phyloP scores from a whole-genome alignment of 1,140 invertebrate species.

The Dryas iulia region DNA sequence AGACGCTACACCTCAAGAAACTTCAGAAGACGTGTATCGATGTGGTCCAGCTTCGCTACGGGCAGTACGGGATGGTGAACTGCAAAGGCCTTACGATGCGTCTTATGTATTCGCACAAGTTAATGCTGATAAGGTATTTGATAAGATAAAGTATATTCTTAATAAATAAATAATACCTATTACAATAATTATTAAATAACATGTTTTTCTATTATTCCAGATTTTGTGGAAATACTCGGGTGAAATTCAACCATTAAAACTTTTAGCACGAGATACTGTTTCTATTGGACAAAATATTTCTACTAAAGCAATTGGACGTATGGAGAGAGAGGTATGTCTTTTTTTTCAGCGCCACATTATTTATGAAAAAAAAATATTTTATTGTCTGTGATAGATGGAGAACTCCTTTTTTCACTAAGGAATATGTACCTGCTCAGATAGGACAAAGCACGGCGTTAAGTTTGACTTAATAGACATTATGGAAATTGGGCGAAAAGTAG shows the following conservation, averaged over 20 bases:
- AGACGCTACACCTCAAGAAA: slow-evolving; percentile 95
- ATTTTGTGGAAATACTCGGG: slow-evolving; percentile 92
- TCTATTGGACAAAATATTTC: slow-evolving; percentile 92
- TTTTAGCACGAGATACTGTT: slow-evolving; percentile 87
- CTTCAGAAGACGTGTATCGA: slow-evolving; percentile 88
- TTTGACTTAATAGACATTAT: no score
- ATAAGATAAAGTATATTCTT: background rate
- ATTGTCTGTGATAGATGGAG: no score
- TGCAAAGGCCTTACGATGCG: slow-evolving; percentile 89
- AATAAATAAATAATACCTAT: background rate
- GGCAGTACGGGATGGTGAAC: slow-evolving; percentile 91
- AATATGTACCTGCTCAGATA: no score
- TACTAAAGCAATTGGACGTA: slow-evolving; percentile 91
- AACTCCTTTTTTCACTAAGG: no score
- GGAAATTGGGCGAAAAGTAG: no score
- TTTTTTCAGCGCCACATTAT: no score
- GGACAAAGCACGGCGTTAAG: no score
- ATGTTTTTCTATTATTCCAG: slow-evolving; percentile 51
- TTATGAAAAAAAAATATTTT: no score
- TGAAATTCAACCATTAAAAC: slow-evolving; percentile 89
- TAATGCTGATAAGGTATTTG: slow-evolving; percentile 89
- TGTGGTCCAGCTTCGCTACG: slow-evolving; percentile 91
- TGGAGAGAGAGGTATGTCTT: slow-evolving; percentile 83
- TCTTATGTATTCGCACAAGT: slow-evolving; percentile 94
- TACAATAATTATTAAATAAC: background rate